Evolutionary conservation across 2,113 vertebrate species (phyloP).

Genomic region (Vireo altiloquus): DNA sequence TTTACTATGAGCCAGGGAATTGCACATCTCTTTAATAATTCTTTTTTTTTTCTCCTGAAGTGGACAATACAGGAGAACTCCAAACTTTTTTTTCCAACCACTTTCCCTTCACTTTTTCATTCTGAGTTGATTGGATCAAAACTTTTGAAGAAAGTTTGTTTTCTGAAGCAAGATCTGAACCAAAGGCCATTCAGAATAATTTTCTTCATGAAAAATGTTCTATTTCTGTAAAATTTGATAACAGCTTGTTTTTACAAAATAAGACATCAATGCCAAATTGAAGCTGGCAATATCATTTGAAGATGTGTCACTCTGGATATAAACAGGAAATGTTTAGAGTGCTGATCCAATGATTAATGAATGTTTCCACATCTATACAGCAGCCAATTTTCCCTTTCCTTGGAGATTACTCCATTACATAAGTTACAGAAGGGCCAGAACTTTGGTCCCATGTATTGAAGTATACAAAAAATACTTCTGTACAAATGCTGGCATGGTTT

Average conservation of each 20-base stretch:
- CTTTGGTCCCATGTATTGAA: neutral
- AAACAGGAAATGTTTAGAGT: slow-evolving; percentile 68
- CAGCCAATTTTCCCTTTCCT: slow-evolving; percentile 51
- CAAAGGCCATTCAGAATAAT: neutral
- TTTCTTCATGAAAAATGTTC: slow-evolving; percentile 13
- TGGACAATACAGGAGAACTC: neutral
- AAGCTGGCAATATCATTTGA: slow-evolving; percentile 34
- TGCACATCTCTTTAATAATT: neutral
- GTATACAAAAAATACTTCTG: slow-evolving; percentile 5
- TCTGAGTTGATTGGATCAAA: neutral
- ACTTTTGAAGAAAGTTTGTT: neutral
- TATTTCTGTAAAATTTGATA: slow-evolving; percentile 42
- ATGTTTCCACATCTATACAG: slow-evolving; percentile 19
- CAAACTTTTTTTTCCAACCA: neutral
- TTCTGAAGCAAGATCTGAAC: neutral
- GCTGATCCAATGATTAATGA: slow-evolving; percentile 57
- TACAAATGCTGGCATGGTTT: neutral
- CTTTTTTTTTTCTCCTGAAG: neutral
- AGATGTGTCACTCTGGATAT: slow-evolving; percentile 50
- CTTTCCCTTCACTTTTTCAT: neutral
- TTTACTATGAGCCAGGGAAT: neutral
- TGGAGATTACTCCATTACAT: slow-evolving; percentile 24
- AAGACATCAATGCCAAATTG: slow-evolving; percentile 1
- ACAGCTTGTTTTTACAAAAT: slow-evolving; percentile 49
- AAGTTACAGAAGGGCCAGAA: slow-evolving; percentile 18